Base-by-base conservation (phyloP, 2,888 invertebrate genomes). In the Agriotes lineatus region DNA sequence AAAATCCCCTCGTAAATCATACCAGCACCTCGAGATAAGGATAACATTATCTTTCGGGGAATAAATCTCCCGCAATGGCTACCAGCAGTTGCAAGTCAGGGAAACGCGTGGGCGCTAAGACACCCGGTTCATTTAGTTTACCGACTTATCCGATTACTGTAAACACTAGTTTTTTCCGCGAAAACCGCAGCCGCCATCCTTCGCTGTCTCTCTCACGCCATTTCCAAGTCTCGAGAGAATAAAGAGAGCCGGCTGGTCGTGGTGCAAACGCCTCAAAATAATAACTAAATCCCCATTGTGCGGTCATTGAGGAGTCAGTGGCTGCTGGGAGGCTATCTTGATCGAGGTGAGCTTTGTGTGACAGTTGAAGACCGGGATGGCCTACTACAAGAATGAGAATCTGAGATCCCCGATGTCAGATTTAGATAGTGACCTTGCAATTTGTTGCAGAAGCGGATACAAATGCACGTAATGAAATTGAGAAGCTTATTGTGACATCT, bases 361-460 rank as follows among this genome's bases (percentile, higher is more conserved):
- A 76, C 77, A 77, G 74, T 70, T 72, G 74, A 76, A 76, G 74
- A 75, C 74, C 73, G 71, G 72, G 42, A 73, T 62, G 59, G 64
- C 59, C 67, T 61, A 69, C 66, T 69, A 66, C 61, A 35, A 14
- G 48, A 67, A 70, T 61, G 61, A 66, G 63, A 72, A 75, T 74
- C 52, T 52, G 52, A 52, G 72, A 72, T 75, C 72, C 75, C 74
- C 69, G 78, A 76, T 78, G 78, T 79, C 78, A 75, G 79, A 78
- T 78, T 76, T 75, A 77, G 80, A 79, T 79, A 78, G 77, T 80
- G 79, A 80, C 79, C 72, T 69, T 75, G 78, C 79, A 77, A 78
- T 79, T 77, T 76, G 68, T 72, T 70, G 67, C 70, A 71, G 54
- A 52, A 52, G 52, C 33, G 52, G 18, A 52, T 52, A 52, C 22